phyloP scores from a whole-genome alignment of 2,888 invertebrate species.

The Ornithoptera alexandrae region DNA sequence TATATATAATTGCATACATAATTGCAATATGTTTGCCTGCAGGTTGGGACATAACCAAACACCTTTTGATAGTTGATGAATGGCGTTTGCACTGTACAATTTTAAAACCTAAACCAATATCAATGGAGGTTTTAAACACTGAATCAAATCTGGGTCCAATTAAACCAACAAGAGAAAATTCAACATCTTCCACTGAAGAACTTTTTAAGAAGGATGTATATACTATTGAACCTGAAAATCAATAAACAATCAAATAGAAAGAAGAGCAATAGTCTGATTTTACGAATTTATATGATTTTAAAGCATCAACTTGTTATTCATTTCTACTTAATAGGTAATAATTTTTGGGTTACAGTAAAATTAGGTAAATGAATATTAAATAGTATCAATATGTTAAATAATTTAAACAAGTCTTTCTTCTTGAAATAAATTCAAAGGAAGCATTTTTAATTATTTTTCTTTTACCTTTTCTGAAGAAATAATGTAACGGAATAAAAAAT shows the following conservation, averaged over 20 bases:
- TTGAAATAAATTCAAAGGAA: too few relatives aligned
- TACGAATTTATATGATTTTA: not conserved
- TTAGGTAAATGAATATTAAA: not conserved
- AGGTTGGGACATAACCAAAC: conserved; percentile 82
- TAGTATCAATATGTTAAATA: not conserved
- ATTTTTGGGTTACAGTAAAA: not conserved
- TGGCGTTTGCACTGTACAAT: conserved; percentile 65
- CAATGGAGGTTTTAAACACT: conserved; percentile 22
- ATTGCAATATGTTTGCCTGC: conserved; percentile 30
- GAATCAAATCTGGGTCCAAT: conserved; percentile 18
- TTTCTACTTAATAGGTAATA: not conserved
- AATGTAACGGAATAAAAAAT: too few relatives aligned
- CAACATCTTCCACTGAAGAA: conserved; percentile 28
- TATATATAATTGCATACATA: not conserved
- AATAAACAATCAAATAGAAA: not conserved
- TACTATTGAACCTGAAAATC: conserved; percentile 34
- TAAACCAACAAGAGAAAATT: not conserved
- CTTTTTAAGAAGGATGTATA: conserved; percentile 27
- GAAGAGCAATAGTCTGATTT: not conserved
- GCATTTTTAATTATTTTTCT: too few relatives aligned
- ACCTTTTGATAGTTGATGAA: conserved; percentile 80
- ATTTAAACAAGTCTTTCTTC: too few relatives aligned
- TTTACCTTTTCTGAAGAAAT: too few relatives aligned
- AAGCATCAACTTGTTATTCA: not conserved
- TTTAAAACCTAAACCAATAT: conserved; percentile 21